Evolutionary conservation across 2,888 invertebrate species (phyloP).

Genomic region (Lampropteryx suffumata): DNA sequence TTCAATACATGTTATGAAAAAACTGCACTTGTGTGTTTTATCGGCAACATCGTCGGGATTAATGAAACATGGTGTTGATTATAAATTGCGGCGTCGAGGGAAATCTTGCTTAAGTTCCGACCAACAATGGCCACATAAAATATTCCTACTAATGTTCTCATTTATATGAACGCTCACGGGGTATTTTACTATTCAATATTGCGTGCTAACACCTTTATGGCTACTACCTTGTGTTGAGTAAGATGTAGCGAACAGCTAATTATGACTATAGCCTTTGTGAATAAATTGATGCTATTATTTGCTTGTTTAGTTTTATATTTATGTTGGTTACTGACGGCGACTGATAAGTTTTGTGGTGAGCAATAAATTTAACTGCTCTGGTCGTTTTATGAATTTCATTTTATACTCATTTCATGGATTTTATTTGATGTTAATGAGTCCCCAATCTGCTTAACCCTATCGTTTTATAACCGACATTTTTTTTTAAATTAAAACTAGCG

Average conservation of each 20-base stretch:
- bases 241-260: not conserved
- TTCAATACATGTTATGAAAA: constrained; percentile 8
- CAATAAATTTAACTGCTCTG: no score
- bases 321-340: no score
- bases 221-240: constrained; percentile 6
- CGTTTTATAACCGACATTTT: no score
- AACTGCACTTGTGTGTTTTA: constrained; percentile 39
- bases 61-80: constrained; percentile 66
- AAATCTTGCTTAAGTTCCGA: constrained; percentile 69
- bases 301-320: no score
- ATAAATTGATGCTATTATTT: no score
- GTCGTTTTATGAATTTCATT: no score
- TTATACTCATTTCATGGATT: no score
- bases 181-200: constrained; percentile 55
- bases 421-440: no score
- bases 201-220: constrained; percentile 44
- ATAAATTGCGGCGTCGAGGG: constrained; percentile 64
- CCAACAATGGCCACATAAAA: constrained; percentile 63
- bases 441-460: no score
- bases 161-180: constrained; percentile 48
- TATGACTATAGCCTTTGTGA: not conserved
- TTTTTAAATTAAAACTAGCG: no score
- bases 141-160: constrained; percentile 59
- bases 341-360: no score
- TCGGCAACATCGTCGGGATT: constrained; percentile 50